These are phyloP conservation scores for Gavia stellata DNA, from an alignment of 2,113 vertebrate species.

Conservation along the genomic window DNA sequence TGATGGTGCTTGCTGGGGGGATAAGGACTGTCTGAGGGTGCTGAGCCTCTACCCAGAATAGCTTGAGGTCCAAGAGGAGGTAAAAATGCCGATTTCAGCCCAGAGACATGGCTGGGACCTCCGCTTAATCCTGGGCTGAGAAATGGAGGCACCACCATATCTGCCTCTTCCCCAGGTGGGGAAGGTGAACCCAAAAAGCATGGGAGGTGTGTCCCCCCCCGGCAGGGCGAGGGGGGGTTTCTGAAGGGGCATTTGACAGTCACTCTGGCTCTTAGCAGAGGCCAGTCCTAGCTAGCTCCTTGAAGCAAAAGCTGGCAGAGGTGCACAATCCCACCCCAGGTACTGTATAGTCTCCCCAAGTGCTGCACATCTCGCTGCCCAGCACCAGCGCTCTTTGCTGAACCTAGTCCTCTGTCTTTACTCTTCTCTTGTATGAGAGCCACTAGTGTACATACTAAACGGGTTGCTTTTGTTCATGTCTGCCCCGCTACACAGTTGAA, in stretches of 20 bases:
- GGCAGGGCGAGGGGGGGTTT: accelerated
- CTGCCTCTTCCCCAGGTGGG: accelerated
- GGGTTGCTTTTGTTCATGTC: neutral
- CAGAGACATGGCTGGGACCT: neutral
- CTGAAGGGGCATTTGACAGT: neutral
- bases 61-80: neutral
- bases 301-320: neutral
- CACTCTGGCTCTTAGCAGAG: neutral
- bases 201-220: accelerated
- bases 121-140: neutral
- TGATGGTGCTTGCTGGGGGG: neutral
- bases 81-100: neutral
- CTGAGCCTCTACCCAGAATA: neutral
- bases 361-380: accelerated
- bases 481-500: neutral
- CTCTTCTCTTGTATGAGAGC: neutral
- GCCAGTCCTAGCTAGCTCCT: neutral
- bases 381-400: neutral
- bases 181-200: neutral
- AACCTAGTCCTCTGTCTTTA: neutral
- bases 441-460: neutral
- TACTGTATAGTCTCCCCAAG: accelerated
- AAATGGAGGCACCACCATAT: neutral
- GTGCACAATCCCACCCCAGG: neutral
- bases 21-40: neutral